These are phyloP conservation scores for Myotis pilosus DNA, from an alignment of 2,797 vertebrate genomes.

Conservation along the genomic window DNA sequence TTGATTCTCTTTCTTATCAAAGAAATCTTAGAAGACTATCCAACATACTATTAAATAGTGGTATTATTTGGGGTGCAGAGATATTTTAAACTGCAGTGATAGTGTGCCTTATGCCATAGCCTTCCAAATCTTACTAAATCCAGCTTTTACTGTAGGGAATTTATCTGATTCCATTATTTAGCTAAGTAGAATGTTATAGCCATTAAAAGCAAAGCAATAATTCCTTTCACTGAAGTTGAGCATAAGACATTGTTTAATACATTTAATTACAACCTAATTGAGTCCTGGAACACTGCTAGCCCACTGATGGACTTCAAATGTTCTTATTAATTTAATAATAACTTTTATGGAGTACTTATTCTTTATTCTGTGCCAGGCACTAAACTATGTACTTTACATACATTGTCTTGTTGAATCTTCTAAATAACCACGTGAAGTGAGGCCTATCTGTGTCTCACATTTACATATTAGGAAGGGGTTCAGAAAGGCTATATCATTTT, in stretches of 20 bases:
- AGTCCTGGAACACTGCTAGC: slow-evolving; percentile 56
- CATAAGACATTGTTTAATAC: slow-evolving; percentile 66
- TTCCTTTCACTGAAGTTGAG: slow-evolving; percentile 68
- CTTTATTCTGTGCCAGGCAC: slow-evolving; percentile 40
- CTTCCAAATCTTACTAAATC: slow-evolving; percentile 58
- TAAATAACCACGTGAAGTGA: slow-evolving; percentile 41
- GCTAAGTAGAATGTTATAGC: slow-evolving; percentile 70
- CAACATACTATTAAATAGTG: slow-evolving; percentile 23
- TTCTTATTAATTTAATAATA: slow-evolving; percentile 74
- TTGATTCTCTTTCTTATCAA: slow-evolving; percentile 52
- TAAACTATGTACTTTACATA: slow-evolving; percentile 41
- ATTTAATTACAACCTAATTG: slow-evolving; percentile 72
- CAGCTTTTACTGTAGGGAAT: slow-evolving; percentile 61
- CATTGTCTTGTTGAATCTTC: slow-evolving; percentile 54
- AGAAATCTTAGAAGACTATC: slow-evolving; percentile 58
- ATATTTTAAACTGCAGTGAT: slow-evolving; percentile 33
- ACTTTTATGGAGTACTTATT: slow-evolving; percentile 61
- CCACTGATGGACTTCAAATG: slow-evolving; percentile 68
- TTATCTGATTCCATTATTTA: slow-evolving; percentile 70
- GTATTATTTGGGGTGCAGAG: not conserved
- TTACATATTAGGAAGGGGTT: slow-evolving; percentile 47
- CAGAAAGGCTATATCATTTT: not conserved
- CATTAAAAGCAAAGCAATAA: slow-evolving; percentile 73
- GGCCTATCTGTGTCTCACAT: slow-evolving; percentile 36
- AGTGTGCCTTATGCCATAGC: slow-evolving; percentile 11